Conservation (phyloP, 2,113 vertebrate genomes). For the Machaerirhynchus nigripectus region DNA sequence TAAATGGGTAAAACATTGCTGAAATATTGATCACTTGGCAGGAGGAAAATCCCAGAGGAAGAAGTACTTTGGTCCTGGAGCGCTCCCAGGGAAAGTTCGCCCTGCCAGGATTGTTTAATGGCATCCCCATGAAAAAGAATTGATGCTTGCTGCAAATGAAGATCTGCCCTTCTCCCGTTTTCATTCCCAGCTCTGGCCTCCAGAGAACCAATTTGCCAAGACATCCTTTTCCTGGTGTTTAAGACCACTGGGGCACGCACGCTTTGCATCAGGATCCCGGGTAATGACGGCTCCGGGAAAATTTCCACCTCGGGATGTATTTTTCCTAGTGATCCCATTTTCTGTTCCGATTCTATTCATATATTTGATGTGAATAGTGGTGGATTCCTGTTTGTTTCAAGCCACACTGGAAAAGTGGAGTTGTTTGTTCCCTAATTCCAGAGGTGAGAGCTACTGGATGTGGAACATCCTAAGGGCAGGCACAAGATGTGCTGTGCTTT, state of each 20-base stretch:
- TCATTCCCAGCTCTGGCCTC: constrained; percentile 40
- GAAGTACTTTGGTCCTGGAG: constrained; percentile 9
- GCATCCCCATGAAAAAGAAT: constrained; percentile 10
- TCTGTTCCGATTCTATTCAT: neutral
- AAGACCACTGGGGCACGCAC: constrained; percentile 3
- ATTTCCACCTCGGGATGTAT: constrained; percentile 2
- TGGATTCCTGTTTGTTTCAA: neutral
- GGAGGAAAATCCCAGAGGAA: neutral
- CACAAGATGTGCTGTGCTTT: neutral
- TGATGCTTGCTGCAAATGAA: constrained; percentile 53
- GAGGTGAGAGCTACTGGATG: neutral
- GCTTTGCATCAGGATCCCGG: constrained; percentile 5
- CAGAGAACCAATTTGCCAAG: constrained; percentile 41
- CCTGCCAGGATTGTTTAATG: constrained; percentile 28
- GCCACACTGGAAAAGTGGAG: neutral
- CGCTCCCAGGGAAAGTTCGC: neutral
- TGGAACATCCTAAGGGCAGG: neutral
- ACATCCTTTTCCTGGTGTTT: neutral
- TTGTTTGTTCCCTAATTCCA: neutral
- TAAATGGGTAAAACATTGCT: neutral
- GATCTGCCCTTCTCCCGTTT: constrained; percentile 25
- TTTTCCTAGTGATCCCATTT: constrained; percentile 36
- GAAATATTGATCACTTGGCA: constrained; percentile 17
- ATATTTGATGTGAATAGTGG: neutral
- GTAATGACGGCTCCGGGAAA: neutral